Conservation (phyloP, 2,888 invertebrate species). For the Yponomeuta evonymella region DNA sequence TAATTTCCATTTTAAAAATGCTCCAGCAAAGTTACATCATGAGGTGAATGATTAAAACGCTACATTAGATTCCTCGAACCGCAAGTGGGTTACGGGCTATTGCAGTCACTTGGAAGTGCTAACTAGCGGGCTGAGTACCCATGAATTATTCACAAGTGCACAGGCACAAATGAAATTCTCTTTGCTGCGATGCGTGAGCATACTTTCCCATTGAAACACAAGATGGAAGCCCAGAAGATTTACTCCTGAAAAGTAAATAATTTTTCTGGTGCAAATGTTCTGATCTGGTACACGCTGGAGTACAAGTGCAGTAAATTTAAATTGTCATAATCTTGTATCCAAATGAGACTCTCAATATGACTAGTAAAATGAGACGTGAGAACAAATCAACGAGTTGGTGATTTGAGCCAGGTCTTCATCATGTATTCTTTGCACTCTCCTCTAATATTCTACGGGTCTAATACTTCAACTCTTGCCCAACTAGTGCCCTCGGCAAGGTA, state of each 20-base stretch:
- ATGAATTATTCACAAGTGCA: constrained; percentile 58
- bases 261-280: neutral
- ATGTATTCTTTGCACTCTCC: no score
- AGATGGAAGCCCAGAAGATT: neutral
- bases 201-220: constrained; percentile 8
- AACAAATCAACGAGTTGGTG: no score
- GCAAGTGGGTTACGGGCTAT: constrained; percentile 49
- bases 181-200: constrained; percentile 9
- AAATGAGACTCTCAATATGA: no score
- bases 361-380: no score
- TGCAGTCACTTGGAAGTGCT: constrained; percentile 16
- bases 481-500: no score
- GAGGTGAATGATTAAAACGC: constrained; percentile 20
- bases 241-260: neutral
- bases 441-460: no score
- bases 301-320: no score
- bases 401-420: no score
- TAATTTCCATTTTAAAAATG: constrained; percentile 4
- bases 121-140: constrained; percentile 22
- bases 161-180: constrained; percentile 38
- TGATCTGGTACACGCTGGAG: neutral
- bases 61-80: constrained; percentile 39
- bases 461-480: no score
- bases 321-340: no score
- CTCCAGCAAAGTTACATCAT: constrained; percentile 6